phyloP scores from a whole-genome alignment of 2,888 invertebrate genomes.

The Eueremaeus valkanovi region DNA sequence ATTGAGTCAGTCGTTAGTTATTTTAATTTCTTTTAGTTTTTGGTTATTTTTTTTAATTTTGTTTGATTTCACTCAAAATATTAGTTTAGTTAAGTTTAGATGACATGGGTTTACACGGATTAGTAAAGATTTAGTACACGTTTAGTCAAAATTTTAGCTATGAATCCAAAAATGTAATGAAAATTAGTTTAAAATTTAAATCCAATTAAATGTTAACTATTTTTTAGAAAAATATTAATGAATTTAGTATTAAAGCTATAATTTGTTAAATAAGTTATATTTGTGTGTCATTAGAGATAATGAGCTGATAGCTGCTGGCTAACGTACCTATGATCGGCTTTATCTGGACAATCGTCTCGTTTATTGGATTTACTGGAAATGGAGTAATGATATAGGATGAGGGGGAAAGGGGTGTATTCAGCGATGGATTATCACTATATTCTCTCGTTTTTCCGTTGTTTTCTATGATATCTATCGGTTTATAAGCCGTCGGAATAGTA shows the following conservation, averaged over 20 bases:
- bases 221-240: background rate
- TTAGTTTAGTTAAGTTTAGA: too few relatives aligned
- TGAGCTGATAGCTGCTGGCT: background rate
- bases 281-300: background rate
- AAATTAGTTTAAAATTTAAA: too few relatives aligned
- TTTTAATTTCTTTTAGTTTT: too few relatives aligned
- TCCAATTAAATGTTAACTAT: too few relatives aligned
- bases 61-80: too few relatives aligned
- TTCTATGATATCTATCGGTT: background rate
- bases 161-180: too few relatives aligned
- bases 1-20: too few relatives aligned
- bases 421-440: background rate
- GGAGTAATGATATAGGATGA: background rate
- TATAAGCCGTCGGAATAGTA: background rate
- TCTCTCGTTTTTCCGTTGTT: background rate
- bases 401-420: background rate
- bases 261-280: background rate
- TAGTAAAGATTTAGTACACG: too few relatives aligned
- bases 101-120: too few relatives aligned
- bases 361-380: background rate
- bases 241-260: too few relatives aligned
- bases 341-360: background rate
- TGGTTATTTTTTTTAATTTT: too few relatives aligned
- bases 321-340: conserved; percentile 11
- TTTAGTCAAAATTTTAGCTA: too few relatives aligned